Evolutionary conservation across 2,888 invertebrate species (phyloP).

Genomic region (Venusia cambrica): DNA sequence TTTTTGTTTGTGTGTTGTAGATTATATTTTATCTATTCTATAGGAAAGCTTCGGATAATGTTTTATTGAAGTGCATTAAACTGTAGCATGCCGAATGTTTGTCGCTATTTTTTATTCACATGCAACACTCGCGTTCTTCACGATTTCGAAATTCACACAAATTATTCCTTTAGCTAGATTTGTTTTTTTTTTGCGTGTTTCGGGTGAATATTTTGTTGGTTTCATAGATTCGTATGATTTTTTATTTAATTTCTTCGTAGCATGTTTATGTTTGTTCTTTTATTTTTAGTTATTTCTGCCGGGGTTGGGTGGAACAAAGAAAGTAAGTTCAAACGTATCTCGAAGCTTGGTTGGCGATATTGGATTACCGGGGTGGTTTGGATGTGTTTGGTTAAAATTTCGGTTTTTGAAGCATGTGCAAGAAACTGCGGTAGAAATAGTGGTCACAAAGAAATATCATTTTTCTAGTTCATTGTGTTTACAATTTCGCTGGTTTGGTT

Average conservation of each 20-base stretch:
- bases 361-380: conserved; percentile 44
- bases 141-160: conserved; percentile 19
- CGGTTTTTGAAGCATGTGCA: conserved; percentile 36
- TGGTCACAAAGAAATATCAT: conserved; percentile 5
- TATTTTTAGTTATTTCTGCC: conserved; percentile 75
- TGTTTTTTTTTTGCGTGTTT: conserved; percentile 13
- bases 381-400: conserved; percentile 34
- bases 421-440: conserved; percentile 29
- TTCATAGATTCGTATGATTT: conserved; percentile 15
- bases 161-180: conserved; percentile 15
- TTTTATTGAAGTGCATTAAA: conserved; percentile 50
- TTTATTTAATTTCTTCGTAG: conserved; percentile 27
- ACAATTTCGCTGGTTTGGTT: conserved; percentile 22
- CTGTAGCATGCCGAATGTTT: conserved; percentile 48
- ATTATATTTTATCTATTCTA: conserved; percentile 23
- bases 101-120: conserved; percentile 37
- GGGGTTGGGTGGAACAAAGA: conserved; percentile 69
- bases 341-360: conserved; percentile 62
- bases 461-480: conserved; percentile 22
- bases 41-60: conserved; percentile 8
- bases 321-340: conserved; percentile 62
- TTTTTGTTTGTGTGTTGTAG: conserved; percentile 17
- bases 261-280: conserved; percentile 49
- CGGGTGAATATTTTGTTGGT: conserved; percentile 12
- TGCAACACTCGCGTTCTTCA: conserved; percentile 23